A percentile compares a stretch with the other conserved stretches of the same genome.
These are phyloP conservation scores for Leucophora obtusa DNA, from an alignment of 2,888 invertebrate genomes.

Conservation along the genomic window DNA sequence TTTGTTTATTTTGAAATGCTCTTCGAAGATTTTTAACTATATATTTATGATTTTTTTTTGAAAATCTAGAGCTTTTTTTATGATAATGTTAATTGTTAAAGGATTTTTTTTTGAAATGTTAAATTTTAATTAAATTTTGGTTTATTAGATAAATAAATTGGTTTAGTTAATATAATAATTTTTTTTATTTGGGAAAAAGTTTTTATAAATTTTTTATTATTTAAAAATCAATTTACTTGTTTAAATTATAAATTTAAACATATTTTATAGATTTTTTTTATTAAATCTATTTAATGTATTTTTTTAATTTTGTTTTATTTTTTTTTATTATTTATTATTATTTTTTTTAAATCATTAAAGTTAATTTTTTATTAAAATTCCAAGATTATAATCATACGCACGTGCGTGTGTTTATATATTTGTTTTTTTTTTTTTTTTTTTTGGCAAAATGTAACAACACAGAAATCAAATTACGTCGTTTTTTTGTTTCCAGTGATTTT, in stretches of 20 bases:
- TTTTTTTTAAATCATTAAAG: no score
- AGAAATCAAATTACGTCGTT: constrained; percentile 22
- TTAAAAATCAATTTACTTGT: not conserved
- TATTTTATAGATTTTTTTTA: not conserved
- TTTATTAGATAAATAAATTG: not conserved
- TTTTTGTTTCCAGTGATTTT: not conserved
- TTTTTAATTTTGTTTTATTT: not conserved
- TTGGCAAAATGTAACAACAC: constrained; percentile 35
- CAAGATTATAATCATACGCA: constrained; percentile 47
- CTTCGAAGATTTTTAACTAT: not conserved
- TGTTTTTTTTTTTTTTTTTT: no score
- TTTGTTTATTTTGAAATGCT: not conserved
- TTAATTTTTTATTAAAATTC: not conserved
- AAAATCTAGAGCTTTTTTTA: constrained; percentile 37
- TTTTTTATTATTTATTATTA: no score
- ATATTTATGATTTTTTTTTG: constrained; percentile 31
- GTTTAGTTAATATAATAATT: not conserved
- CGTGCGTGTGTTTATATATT: constrained; percentile 35
- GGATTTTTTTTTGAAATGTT: not conserved
- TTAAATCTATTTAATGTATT: not conserved
- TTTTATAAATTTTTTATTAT: constrained; percentile 1
- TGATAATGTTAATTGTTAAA: not conserved
- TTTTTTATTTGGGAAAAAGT: not conserved
- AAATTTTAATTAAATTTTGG: not conserved
- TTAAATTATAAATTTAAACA: not conserved